A percentile compares a stretch with the other conserved stretches of the same genome.
Conservation (phyloP, 2,797 vertebrate genomes). For the Sebastes iracundus region DNA sequence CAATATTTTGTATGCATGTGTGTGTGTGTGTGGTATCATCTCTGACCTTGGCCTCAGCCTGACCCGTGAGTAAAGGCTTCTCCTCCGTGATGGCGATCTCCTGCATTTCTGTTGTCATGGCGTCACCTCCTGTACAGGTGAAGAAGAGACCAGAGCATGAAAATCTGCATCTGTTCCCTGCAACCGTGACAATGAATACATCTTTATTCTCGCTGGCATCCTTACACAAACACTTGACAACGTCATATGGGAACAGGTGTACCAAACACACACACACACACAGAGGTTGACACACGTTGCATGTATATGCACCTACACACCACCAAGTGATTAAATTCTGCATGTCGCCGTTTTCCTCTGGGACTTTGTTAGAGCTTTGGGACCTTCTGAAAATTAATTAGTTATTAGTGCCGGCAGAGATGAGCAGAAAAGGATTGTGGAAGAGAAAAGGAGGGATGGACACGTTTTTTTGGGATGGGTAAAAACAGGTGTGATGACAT, state of each 20-base stretch:
- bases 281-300: background rate
- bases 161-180: background rate
- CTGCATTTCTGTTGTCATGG: constrained; percentile 92
- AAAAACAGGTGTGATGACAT: background rate
- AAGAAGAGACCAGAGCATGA: constrained; percentile 7
- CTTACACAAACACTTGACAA: background rate
- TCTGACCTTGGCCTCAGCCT: constrained; percentile 83
- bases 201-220: background rate
- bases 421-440: constrained; percentile 39
- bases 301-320: background rate
- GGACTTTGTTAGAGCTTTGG: constrained; percentile 38
- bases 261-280: background rate
- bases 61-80: constrained; percentile 87
- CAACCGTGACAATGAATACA: background rate
- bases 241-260: background rate
- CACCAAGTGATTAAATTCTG: constrained; percentile 49
- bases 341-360: constrained; percentile 15
- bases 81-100: constrained; percentile 92
- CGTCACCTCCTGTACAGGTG: constrained; percentile 63
- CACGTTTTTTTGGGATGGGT: background rate
- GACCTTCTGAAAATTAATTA: constrained; percentile 74
- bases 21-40: background rate
- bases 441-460: background rate
- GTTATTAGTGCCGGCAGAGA: constrained; percentile 53
- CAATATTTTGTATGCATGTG: background rate